Percentiles rank a stretch among this genome's conserved stretches.
Evolutionary conservation across 2,113 vertebrate genomes (phyloP).

Genomic region (Pelecanoides urinatrix): DNA sequence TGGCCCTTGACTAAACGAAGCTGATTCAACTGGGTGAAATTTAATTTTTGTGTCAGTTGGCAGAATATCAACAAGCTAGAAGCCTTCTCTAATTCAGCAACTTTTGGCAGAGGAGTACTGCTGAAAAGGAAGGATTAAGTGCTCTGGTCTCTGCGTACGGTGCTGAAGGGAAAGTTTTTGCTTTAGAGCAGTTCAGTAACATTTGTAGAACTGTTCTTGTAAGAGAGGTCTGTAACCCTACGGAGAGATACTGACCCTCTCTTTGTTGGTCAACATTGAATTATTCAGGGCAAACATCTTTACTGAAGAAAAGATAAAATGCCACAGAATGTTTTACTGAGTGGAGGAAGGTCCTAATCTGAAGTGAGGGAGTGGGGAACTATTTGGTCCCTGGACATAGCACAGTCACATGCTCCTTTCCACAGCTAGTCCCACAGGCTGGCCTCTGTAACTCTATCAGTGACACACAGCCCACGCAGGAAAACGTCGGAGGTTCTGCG

Average conservation of each 20-base stretch:
- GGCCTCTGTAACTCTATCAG: neutral
- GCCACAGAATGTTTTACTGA: neutral
- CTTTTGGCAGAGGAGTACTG: neutral
- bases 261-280: neutral
- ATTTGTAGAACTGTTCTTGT: neutral
- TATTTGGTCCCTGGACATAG: neutral
- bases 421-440: neutral
- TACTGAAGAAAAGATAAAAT: neutral
- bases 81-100: neutral
- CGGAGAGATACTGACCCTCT: neutral
- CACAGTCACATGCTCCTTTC: rapidly evolving
- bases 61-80: conserved; percentile 4
- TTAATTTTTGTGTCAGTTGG: conserved; percentile 38
- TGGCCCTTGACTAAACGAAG: neutral
- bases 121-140: neutral
- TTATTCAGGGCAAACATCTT: neutral
- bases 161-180: neutral
- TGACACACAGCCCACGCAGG: neutral
- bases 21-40: conserved; percentile 26
- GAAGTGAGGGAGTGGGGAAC: neutral
- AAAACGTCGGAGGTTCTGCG: neutral
- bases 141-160: neutral
- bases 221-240: neutral
- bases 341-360: neutral
- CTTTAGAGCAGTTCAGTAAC: neutral